These are phyloP conservation scores for Chloroceryle inda DNA, from an alignment of 2,797 vertebrate species.

Conservation along the genomic window DNA sequence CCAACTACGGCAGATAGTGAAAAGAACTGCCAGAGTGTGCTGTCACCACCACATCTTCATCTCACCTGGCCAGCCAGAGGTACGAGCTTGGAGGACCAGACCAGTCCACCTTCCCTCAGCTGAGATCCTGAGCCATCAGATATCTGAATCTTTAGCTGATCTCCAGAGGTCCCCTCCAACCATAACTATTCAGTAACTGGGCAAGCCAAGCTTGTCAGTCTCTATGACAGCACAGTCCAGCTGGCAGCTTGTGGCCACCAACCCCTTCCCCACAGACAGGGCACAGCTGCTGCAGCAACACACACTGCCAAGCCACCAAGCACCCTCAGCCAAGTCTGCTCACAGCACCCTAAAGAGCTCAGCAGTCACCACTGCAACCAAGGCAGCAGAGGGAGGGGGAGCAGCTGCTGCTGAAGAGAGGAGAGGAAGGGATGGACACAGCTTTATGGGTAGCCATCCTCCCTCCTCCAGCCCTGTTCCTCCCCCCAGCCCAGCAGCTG, in stretches of 20 bases:
- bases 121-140: background rate
- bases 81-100: background rate
- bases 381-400: background rate
- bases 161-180: background rate
- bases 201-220: background rate
- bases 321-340: background rate
- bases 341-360: background rate
- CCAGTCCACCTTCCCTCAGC: background rate
- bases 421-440: background rate
- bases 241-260: background rate
- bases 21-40: background rate
- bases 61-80: background rate
- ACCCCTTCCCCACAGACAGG: background rate
- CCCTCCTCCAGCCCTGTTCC: background rate
- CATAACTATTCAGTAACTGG: background rate
- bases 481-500: background rate
- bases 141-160: background rate
- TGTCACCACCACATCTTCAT: background rate
- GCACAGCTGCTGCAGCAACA: background rate
- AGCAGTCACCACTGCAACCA: background rate
- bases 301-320: background rate
- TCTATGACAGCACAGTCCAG: background rate
- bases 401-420: background rate
- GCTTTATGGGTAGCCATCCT: background rate
- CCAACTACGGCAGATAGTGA: conserved; percentile 29